A percentile compares a stretch with the other conserved stretches of the same genome.
These are phyloP conservation scores for Phymastichus coffea DNA, from an alignment of 1,140 invertebrate species.

Conservation along the genomic window DNA sequence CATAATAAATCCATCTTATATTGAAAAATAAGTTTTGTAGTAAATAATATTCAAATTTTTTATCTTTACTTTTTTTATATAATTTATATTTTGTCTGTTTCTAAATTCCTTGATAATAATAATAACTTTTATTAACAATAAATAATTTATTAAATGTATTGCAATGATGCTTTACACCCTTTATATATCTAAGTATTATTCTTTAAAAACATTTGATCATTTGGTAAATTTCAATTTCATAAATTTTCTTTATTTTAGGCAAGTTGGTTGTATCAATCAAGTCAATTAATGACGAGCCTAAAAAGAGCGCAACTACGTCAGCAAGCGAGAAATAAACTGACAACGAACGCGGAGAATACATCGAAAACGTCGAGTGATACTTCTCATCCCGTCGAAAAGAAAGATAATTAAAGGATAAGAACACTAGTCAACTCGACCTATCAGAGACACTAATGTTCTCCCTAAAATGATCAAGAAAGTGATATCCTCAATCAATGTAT, in stretches of 20 bases:
- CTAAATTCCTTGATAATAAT: no score
- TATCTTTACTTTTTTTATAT: no score
- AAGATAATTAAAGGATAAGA: slow-evolving; percentile 12
- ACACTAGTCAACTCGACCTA: slow-evolving; percentile 13
- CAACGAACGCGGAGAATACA: slow-evolving; percentile 17
- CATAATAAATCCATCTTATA: background rate
- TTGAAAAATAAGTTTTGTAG: slow-evolving; percentile 7
- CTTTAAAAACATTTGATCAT: no score
- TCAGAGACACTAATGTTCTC: background rate
- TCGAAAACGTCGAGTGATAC: background rate
- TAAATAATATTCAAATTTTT: no score
- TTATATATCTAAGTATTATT: no score
- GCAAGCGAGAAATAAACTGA: slow-evolving; percentile 46
- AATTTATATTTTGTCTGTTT: no score
- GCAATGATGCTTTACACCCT: no score
- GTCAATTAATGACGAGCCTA: slow-evolving; percentile 78
- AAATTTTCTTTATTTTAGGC: slow-evolving; percentile 66
- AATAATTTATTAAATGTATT: no score
- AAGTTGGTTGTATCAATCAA: slow-evolving; percentile 82
- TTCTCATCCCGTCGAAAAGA: slow-evolving; percentile 2
- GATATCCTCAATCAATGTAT: slow-evolving; percentile 7
- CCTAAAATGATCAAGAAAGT: background rate
- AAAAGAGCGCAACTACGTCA: slow-evolving; percentile 76
- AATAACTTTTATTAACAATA: no score
- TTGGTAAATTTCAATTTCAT: no score